These are phyloP conservation scores for Noctua pronuba DNA, from an alignment of 2,888 invertebrate genomes.

Conservation along the genomic window DNA sequence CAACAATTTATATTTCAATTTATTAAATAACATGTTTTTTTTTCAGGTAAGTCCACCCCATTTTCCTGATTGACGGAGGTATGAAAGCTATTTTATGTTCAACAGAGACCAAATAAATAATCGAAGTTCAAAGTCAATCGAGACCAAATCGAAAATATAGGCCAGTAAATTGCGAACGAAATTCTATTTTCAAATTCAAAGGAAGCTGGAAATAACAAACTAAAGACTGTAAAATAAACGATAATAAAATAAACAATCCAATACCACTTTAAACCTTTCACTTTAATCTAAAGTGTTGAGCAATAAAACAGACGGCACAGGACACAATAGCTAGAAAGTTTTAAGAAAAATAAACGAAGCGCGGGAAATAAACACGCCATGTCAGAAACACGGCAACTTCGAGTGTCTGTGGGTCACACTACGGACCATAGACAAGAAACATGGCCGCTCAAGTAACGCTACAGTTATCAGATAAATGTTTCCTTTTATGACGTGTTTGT, in stretches of 20 bases:
- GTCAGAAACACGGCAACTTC: constrained; percentile 74
- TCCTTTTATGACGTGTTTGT: constrained; percentile 59
- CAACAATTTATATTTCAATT: constrained; percentile 31
- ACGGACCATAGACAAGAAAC: constrained; percentile 60
- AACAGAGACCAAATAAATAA: constrained; percentile 13
- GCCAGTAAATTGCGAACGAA: not conserved
- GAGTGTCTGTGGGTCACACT: constrained; percentile 63
- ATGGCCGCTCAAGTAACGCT: constrained; percentile 55
- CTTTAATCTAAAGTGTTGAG: constrained; percentile 40
- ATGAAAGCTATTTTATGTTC: constrained; percentile 20
- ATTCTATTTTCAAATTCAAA: constrained; percentile 29
- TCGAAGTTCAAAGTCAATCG: constrained; percentile 25
- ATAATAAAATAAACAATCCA: constrained; percentile 17
- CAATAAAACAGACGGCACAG: constrained; percentile 46
- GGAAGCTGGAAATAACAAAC: not conserved
- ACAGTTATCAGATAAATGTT: constrained; percentile 64
- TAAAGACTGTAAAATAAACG: constrained; percentile 7
- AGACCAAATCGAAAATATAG: constrained; percentile 15
- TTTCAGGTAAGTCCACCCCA: constrained; percentile 62
- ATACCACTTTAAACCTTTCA: constrained; percentile 21
- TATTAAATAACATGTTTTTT: constrained; percentile 36
- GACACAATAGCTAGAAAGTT: constrained; percentile 74
- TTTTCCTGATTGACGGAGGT: constrained; percentile 25
- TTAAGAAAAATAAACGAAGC: constrained; percentile 77
- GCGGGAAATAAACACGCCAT: constrained; percentile 73